Evolutionary conservation across 2,797 vertebrate species (phyloP).

Genomic region (Allobates femoralis): DNA sequence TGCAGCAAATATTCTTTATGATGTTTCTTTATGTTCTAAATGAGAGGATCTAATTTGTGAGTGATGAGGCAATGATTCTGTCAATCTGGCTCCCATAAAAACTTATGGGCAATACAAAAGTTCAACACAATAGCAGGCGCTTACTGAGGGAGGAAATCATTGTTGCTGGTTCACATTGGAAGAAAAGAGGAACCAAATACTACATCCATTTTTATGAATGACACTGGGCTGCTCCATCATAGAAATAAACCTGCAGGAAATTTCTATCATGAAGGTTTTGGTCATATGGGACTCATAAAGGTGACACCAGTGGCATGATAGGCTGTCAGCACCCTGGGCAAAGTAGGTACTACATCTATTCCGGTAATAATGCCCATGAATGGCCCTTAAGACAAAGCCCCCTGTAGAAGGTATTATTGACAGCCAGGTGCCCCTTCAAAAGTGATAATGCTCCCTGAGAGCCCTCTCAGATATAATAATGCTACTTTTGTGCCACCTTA

Average conservation of each 20-base stretch:
- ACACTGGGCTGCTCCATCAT: background rate
- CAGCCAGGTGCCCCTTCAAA: no score
- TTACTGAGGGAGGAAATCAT: constrained; percentile 43
- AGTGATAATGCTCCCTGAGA: no score
- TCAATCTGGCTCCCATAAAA: constrained; percentile 64
- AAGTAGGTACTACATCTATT: no score
- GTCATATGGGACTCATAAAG: background rate
- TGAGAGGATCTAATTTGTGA: constrained; percentile 44
- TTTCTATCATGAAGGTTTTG: background rate
- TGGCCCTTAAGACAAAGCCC: no score
- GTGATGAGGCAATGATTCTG: constrained; percentile 55
- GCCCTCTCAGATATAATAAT: no score
- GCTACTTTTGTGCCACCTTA: no score
- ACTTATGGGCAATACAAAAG: constrained; percentile 65
- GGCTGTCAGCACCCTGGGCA: no score
- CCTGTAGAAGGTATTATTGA: no score
- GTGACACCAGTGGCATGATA: no score
- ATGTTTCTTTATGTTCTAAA: background rate
- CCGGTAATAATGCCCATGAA: no score
- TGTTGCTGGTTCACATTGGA: constrained; percentile 42
- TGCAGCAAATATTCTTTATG: constrained; percentile 58
- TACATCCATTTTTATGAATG: background rate
- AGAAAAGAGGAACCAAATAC: constrained; percentile 21
- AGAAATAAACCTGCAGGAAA: background rate
- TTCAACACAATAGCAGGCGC: constrained; percentile 56